Evolutionary conservation across 2,797 vertebrate species (phyloP).

Genomic region (Heterohyrax brucei): DNA sequence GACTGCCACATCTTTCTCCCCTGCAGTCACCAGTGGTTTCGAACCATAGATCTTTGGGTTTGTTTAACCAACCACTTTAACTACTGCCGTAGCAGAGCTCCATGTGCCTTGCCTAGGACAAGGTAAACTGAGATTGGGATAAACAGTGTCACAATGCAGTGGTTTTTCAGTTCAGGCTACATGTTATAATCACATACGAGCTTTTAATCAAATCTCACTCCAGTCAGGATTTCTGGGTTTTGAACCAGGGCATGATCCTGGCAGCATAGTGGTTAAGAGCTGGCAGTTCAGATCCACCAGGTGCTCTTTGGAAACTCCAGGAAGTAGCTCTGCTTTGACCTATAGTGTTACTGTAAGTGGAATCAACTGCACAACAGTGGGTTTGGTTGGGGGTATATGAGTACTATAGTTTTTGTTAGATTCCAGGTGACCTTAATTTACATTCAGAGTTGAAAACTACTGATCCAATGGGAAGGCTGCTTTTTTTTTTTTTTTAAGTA

Average conservation of each 20-base stretch:
- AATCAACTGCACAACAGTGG: too few relatives aligned
- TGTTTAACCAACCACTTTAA: too few relatives aligned
- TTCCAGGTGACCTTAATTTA: constrained; percentile 11
- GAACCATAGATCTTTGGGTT: too few relatives aligned
- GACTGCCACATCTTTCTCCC: too few relatives aligned
- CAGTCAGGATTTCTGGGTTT: constrained; percentile 18
- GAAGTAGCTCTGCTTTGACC: too few relatives aligned
- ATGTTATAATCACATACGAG: neutral
- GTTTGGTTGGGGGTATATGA: too few relatives aligned
- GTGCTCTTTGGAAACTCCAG: too few relatives aligned
- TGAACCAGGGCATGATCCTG: neutral
- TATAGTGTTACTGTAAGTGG: too few relatives aligned
- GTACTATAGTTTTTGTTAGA: neutral
- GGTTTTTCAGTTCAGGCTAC: neutral
- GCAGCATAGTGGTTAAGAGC: too few relatives aligned
- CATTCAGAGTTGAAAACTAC: neutral
- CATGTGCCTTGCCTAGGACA: neutral
- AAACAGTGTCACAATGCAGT: neutral
- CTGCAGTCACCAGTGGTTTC: too few relatives aligned
- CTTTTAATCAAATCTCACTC: constrained; percentile 6
- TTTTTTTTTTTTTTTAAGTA: constrained; percentile 1
- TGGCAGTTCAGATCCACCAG: too few relatives aligned
- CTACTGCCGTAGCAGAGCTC: too few relatives aligned
- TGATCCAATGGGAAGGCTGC: neutral
- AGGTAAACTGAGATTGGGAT: neutral